phyloP scores from a whole-genome alignment of 2,113 vertebrate genomes.

The Herpailurus yagouaroundi region DNA sequence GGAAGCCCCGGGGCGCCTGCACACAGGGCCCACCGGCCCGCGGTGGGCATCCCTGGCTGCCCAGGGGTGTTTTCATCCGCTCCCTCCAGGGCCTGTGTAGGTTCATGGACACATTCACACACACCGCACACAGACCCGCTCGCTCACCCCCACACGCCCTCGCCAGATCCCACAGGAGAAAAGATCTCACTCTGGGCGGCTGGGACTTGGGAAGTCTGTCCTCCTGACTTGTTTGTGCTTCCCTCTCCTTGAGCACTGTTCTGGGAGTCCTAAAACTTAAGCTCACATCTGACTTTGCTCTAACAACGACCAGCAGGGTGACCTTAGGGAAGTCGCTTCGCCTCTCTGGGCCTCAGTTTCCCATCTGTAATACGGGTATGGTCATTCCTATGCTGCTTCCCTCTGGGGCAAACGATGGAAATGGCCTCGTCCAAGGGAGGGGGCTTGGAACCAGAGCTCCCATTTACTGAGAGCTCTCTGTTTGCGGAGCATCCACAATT shows the following conservation, averaged over 20 bases:
- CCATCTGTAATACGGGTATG: background rate
- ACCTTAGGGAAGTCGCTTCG: background rate
- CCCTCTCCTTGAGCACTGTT: background rate
- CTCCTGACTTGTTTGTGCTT: background rate
- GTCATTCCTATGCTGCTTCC: background rate
- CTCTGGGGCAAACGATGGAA: background rate
- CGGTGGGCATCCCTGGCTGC: background rate
- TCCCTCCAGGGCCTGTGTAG: background rate
- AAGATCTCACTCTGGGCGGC: background rate
- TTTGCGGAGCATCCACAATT: no score
- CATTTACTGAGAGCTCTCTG: rapidly evolving
- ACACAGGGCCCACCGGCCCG: background rate
- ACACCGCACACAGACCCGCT: background rate
- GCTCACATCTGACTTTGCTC: background rate
- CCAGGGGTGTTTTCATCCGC: rapidly evolving
- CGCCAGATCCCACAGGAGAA: background rate
- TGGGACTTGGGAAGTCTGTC: background rate
- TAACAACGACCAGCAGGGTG: background rate
- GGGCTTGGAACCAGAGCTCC: rapidly evolving
- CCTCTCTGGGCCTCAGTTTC: background rate
- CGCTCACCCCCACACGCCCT: background rate
- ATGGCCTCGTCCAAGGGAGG: rapidly evolving
- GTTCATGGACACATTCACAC: background rate
- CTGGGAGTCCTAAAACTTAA: background rate
- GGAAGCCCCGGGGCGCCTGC: rapidly evolving